A percentile compares a stretch with the other conserved stretches of the same genome.
Evolutionary conservation across 2,113 vertebrate genomes (phyloP).

Genomic region (Sceloporus undulatus): DNA sequence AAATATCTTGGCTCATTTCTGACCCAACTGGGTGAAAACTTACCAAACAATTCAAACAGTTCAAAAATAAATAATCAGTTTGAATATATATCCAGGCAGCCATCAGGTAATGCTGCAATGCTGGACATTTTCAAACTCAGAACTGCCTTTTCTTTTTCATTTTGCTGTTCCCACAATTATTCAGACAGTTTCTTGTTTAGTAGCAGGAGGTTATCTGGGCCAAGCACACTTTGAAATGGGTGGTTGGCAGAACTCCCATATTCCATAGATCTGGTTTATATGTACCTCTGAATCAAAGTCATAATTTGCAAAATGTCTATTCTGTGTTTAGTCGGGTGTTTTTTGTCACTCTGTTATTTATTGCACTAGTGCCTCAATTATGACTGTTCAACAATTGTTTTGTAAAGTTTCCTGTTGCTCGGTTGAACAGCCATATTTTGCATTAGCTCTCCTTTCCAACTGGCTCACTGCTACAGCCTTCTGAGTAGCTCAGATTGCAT

Average conservation of each 20-base stretch:
- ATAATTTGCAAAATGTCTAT: background rate
- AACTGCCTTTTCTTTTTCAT: background rate
- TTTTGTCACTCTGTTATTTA: background rate
- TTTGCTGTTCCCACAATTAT: background rate
- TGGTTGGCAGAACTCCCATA: background rate
- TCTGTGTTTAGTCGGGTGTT: background rate
- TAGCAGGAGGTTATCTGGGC: background rate
- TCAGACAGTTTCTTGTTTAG: background rate
- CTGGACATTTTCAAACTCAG: background rate
- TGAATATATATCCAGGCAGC: background rate
- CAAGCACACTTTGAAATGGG: background rate
- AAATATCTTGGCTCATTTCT: too few species aligned
- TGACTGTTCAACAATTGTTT: background rate
- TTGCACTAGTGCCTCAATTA: background rate
- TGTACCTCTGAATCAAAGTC: background rate
- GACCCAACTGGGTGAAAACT: too few species aligned
- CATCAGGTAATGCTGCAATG: background rate
- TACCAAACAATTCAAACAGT: too few species aligned
- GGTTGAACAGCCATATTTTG: background rate
- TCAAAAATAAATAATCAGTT: background rate
- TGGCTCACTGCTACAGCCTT: background rate
- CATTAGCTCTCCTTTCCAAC: conserved; percentile 6
- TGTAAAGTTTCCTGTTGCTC: conserved; percentile 3
- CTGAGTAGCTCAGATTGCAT: conserved; percentile 6
- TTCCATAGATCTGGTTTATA: background rate